A percentile compares a stretch with the other conserved stretches of the same genome.
These are phyloP conservation scores for Astropecten irregularis DNA, from an alignment of 53 echinoderm and acorn worm genomes.

Conservation along the genomic window DNA sequence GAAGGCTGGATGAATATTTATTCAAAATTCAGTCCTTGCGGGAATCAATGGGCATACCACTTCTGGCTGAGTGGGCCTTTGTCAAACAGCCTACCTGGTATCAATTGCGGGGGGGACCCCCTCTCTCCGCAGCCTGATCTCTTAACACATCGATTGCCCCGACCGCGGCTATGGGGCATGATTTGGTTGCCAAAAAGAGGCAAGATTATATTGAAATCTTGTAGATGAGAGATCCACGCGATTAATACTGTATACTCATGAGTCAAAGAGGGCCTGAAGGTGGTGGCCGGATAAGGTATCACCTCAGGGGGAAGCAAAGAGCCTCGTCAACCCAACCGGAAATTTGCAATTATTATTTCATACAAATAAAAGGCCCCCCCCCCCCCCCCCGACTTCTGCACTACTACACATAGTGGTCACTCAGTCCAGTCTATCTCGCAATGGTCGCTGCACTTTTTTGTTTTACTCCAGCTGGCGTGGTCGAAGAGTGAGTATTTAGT, in stretches of 20 bases:
- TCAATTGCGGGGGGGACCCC: conserved; percentile 37
- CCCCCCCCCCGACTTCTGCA: not conserved
- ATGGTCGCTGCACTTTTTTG: conserved; percentile 26
- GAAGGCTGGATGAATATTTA: conserved; percentile 23
- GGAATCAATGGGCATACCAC: conserved; percentile 36
- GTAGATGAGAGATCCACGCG: conserved; percentile 22
- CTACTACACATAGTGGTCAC: not conserved
- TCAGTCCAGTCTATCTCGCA: not conserved
- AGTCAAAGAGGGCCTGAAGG: conserved; percentile 45
- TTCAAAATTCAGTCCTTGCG: not conserved
- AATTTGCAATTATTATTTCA: conserved; percentile 12
- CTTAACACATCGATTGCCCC: conserved; percentile 44
- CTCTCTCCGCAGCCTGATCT: conserved; percentile 38
- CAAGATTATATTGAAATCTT: conserved; percentile 20
- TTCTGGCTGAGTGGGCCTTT: conserved; percentile 21
- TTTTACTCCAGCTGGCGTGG: too few relatives aligned
- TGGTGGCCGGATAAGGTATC: conserved; percentile 26
- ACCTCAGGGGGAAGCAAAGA: not conserved
- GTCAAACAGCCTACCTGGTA: conserved; percentile 10
- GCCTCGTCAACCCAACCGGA: not conserved
- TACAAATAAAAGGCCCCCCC: too few relatives aligned
- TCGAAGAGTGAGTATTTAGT: too few relatives aligned
- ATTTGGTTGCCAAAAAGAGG: conserved; percentile 15
- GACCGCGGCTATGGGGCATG: conserved; percentile 27
- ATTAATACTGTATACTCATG: conserved; percentile 44